Evolutionary conservation across 2,797 vertebrate species (phyloP), one percentile per base, ranked within the genome.

Genomic region (Sebastes paucispinis): DNA sequence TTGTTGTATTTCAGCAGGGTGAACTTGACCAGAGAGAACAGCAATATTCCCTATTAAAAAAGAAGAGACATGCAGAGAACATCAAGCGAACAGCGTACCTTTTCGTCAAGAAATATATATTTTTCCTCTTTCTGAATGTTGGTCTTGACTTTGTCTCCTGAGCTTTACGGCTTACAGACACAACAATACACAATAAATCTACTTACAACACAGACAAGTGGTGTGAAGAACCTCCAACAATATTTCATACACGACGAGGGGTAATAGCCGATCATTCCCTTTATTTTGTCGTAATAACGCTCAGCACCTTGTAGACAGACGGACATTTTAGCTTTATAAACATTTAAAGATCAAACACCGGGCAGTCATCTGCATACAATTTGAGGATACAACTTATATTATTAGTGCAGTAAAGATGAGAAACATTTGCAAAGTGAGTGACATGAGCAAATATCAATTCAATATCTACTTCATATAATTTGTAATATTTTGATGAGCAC

Each of bases 1-100:
- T 90, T 90, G 87, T 93, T 93, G 70, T 93, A 91, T 47, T 79
- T 94, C 54, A 95, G 82, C 27, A 91, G 93, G 12, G 83, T 91
- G 80, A 93, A 91, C 67, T 89, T 88, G 36, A 92, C 72, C 79
- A 91, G 75, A 93, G 39, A 43, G 4, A 43, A 92, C 11, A 94
- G 16, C 83, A 94, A 77, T 6, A 89, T 89, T 9, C 80, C 87
- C 94, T 94, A 11, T 67, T 6, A 5, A 69, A 36, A 84, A 25
- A 54, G 8, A 54, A 54, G 20, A n/a, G 50, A n/a, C 20, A 54
- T 54, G 18, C 20, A 54, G 16, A 20, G 3, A 39, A 43, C 27
- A 29, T 29, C 27, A 29, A 29, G 27, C 27, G 27, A 29, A 43
- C 50, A 43, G 39, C 5, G 1, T 14, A 14, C 39, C 3, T 34